Conservation (phyloP, 2,888 invertebrate genomes). For the Meiosimyza platycephala region DNA sequence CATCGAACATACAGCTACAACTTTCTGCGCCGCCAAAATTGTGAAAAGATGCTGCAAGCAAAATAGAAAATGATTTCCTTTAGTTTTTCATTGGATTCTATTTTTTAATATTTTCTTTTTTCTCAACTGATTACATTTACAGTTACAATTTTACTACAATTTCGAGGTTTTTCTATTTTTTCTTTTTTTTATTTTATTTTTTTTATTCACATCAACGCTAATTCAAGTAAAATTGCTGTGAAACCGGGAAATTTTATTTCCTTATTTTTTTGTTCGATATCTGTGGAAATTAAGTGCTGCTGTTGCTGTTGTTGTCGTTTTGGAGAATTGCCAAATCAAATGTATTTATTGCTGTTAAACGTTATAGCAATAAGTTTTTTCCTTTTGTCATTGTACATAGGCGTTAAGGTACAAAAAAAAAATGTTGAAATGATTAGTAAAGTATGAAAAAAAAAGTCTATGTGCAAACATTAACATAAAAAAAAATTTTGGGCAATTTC, state of each 20-base stretch:
- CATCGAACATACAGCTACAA: not conserved
- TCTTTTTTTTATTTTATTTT: slow-evolving; percentile 3
- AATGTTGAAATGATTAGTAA: too few relatives aligned
- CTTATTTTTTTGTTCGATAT: not conserved
- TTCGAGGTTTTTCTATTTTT: slow-evolving; percentile 10
- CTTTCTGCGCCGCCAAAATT: slow-evolving; percentile 19
- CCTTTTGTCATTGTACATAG: too few relatives aligned
- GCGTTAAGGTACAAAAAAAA: too few relatives aligned
- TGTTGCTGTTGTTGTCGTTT: not conserved
- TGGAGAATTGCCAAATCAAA: slow-evolving; percentile 51
- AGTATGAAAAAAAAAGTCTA: too few relatives aligned
- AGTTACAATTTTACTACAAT: slow-evolving; percentile 32
- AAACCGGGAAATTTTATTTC: not conserved
- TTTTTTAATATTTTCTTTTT: not conserved
- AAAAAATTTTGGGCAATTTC: too few relatives aligned
- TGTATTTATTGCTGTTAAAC: slow-evolving; percentile 64
- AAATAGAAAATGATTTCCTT: slow-evolving; percentile 38
- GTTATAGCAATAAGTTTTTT: slow-evolving; percentile 58
- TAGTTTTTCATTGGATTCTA: not conserved
- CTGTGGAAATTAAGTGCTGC: not conserved
- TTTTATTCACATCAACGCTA: slow-evolving; percentile 14
- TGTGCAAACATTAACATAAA: too few relatives aligned
- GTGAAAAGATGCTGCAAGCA: slow-evolving; percentile 38
- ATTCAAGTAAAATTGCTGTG: slow-evolving; percentile 35
- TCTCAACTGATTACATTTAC: slow-evolving; percentile 34